Evolutionary conservation across 2,113 vertebrate genomes (phyloP).

Genomic region (Myotis davidii): DNA sequence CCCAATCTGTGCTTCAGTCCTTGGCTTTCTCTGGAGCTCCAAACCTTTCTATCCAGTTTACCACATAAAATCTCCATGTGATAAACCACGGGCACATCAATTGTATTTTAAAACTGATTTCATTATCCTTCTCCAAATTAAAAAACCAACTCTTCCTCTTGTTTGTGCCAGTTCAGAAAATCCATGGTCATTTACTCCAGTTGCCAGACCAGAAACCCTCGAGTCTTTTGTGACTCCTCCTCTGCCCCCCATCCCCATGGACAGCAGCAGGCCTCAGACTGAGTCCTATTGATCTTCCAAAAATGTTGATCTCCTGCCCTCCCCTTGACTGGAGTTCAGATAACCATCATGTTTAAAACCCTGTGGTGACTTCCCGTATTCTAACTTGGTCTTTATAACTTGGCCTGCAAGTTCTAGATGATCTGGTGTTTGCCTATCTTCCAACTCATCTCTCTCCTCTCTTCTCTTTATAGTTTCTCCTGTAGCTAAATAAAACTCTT

Average conservation of each 20-base stretch:
- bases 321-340: not conserved
- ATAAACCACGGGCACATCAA: not conserved
- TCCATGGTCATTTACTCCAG: not conserved
- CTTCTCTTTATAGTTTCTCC: not conserved
- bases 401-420: not conserved
- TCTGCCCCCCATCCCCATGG: not conserved
- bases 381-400: not conserved
- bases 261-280: not conserved
- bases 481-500: not conserved
- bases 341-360: not conserved
- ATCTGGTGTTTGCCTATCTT: not conserved
- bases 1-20: not conserved
- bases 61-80: not conserved
- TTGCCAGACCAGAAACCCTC: not conserved
- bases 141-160: not conserved
- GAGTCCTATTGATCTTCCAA: not conserved
- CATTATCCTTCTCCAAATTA: not conserved
- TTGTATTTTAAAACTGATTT: slow-evolving; percentile 41
- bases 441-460: not conserved
- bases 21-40: not conserved
- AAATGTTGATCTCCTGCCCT: not conserved
- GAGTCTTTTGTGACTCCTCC: not conserved
- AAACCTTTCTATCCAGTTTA: not conserved
- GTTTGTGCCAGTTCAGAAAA: not conserved
- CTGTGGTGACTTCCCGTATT: not conserved